Percentiles rank a stretch among this genome's conserved stretches.
Conservation (phyloP, 30 jellyfish, hydroid and myxozoan species). For the Pelagia noctiluca region DNA sequence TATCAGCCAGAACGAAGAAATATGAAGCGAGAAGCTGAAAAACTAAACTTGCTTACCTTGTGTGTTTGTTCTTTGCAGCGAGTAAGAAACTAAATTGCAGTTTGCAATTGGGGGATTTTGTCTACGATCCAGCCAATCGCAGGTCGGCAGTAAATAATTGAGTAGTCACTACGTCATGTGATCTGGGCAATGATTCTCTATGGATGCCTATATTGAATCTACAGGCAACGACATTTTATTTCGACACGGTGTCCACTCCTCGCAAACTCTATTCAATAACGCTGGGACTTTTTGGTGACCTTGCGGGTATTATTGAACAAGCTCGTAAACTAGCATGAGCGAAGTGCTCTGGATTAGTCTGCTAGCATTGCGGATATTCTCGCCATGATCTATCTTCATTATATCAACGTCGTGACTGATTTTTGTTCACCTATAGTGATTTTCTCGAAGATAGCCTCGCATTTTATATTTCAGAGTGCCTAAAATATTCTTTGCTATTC, state of each 20-base stretch:
- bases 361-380: too few relatives aligned
- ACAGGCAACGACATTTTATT: conserved; percentile 22
- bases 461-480: too few relatives aligned
- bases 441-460: too few relatives aligned
- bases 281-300: not conserved
- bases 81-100: not conserved
- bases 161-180: conserved; percentile 12
- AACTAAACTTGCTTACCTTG: not conserved
- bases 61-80: conserved; percentile 16
- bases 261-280: conserved; percentile 19
- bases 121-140: conserved; percentile 37
- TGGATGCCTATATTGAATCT: not conserved
- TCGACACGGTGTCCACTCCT: conserved; percentile 16
- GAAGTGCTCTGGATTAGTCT: too few relatives aligned
- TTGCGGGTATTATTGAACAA: conserved; percentile 59
- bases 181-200: not conserved
- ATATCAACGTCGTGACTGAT: too few relatives aligned
- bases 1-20: conserved; percentile 15
- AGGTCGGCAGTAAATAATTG: conserved; percentile 45
- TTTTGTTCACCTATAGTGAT: too few relatives aligned
- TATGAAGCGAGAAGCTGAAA: not conserved
- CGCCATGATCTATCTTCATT: too few relatives aligned
- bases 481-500: too few relatives aligned
- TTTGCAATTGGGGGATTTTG: conserved; percentile 19
- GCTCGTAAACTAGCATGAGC: conserved; percentile 29